phyloP scores from a whole-genome alignment of 53 echinoderm and acorn worm species.

The Henricia sp. region DNA sequence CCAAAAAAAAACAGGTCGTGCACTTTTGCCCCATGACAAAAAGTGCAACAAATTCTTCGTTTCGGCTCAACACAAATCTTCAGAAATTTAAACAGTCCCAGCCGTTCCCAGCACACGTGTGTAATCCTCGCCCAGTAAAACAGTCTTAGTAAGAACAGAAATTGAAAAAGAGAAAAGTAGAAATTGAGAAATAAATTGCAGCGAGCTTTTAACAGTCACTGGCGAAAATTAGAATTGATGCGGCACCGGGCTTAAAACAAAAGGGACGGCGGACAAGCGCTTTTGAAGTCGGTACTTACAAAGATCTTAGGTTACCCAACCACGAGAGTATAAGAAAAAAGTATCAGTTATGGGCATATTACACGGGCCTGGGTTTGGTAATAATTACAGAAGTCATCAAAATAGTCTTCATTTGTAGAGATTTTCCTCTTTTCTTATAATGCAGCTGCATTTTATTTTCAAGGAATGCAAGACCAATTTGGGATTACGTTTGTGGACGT shows the following conservation, averaged over 20 bases:
- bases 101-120: too few species aligned
- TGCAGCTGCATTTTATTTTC: background rate
- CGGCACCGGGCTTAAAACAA: conserved; percentile 27
- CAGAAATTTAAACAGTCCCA: too few species aligned
- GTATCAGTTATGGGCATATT: background rate
- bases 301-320: conserved; percentile 44
- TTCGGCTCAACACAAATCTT: too few species aligned
- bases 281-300: conserved; percentile 32
- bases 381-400: conserved; percentile 31
- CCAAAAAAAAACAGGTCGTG: too few species aligned
- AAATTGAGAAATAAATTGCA: background rate
- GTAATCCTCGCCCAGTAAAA: too few species aligned
- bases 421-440: conserved; percentile 5
- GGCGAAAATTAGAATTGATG: conserved; percentile 10
- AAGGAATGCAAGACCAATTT: conserved; percentile 4
- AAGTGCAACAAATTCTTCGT: too few species aligned
- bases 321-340: conserved; percentile 2
- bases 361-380: conserved; percentile 11
- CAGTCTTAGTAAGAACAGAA: background rate
- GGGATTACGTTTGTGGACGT: background rate
- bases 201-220: conserved; percentile 30
- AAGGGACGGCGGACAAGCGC: background rate
- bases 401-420: conserved; percentile 10
- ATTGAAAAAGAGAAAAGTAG: background rate
- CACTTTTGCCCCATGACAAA: too few species aligned